phyloP scores from a whole-genome alignment of 2,113 vertebrate genomes.

The Polypterus senegalus region DNA sequence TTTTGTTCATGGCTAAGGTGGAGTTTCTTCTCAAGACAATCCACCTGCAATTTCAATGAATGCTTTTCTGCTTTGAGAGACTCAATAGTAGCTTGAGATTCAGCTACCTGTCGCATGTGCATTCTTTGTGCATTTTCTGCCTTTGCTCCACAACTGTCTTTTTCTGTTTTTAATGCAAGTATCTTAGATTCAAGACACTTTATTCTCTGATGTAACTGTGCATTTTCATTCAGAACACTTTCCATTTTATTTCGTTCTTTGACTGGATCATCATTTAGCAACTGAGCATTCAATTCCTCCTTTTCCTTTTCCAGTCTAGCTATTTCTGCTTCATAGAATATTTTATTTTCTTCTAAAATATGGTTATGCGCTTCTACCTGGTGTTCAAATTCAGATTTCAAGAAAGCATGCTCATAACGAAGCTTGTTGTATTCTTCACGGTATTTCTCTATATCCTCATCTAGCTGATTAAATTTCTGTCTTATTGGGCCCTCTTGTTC shows the following conservation, averaged over 20 bases:
- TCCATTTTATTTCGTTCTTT: conserved; percentile 45
- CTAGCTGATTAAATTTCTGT: conserved; percentile 42
- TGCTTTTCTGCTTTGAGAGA: conserved; percentile 56
- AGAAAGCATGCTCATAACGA: conserved; percentile 54
- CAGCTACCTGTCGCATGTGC: conserved; percentile 51
- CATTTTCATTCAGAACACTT: conserved; percentile 44
- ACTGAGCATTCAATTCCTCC: conserved; percentile 46
- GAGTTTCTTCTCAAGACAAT: conserved; percentile 50
- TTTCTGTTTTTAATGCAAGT: conserved; percentile 52
- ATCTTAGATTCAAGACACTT: conserved; percentile 50
- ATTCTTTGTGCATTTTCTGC: conserved; percentile 54
- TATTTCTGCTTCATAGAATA: conserved; percentile 45
- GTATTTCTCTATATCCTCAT: conserved; percentile 60
- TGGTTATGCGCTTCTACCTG: conserved; percentile 43
- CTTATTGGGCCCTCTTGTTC: conserved; percentile 48
- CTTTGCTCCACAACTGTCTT: conserved; percentile 45
- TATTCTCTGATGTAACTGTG: conserved; percentile 48
- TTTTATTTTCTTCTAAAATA: conserved; percentile 48
- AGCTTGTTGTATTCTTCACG: conserved; percentile 57
- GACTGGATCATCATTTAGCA: conserved; percentile 39
- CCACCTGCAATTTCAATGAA: conserved; percentile 43
- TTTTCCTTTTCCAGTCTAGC: conserved; percentile 52
- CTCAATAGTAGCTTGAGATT: conserved; percentile 37
- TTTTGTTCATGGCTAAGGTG: conserved; percentile 45
- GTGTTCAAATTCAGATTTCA: conserved; percentile 59